These are phyloP conservation scores for Idaea aversata DNA, from an alignment of 2,888 invertebrate genomes.

Conservation along the genomic window DNA sequence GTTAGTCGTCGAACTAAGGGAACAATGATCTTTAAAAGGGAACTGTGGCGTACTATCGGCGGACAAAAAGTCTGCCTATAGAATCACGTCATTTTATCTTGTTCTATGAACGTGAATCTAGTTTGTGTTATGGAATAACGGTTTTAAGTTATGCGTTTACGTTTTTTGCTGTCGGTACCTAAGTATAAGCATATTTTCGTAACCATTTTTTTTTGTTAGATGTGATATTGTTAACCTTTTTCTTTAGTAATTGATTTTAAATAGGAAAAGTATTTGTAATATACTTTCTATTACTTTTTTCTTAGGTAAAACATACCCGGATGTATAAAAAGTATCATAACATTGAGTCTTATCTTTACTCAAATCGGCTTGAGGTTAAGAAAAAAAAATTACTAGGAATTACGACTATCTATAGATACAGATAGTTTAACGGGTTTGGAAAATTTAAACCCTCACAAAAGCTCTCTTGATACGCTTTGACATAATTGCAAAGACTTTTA, in stretches of 20 bases:
- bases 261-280: not conserved
- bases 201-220: conserved; percentile 12
- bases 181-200: conserved; percentile 15
- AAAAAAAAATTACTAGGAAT: too few relatives aligned
- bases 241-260: conserved; percentile 9
- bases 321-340: not conserved
- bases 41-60: not conserved
- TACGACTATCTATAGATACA: too few relatives aligned
- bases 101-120: conserved; percentile 44
- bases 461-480: too few relatives aligned
- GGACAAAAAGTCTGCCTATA: not conserved
- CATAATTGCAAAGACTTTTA: too few relatives aligned
- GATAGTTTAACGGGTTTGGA: too few relatives aligned
- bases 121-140: conserved; percentile 25
- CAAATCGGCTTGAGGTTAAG: too few relatives aligned
- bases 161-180: conserved; percentile 2
- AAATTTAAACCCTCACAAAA: too few relatives aligned
- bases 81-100: conserved; percentile 22
- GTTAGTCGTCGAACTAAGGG: too few relatives aligned
- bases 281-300: not conserved
- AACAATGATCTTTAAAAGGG: not conserved
- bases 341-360: too few relatives aligned
- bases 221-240: conserved; percentile 1
- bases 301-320: not conserved
- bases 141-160: not conserved